phyloP scores from a whole-genome alignment of 64 coral and sea anemone genomes.

The Stylophora pistillata region DNA sequence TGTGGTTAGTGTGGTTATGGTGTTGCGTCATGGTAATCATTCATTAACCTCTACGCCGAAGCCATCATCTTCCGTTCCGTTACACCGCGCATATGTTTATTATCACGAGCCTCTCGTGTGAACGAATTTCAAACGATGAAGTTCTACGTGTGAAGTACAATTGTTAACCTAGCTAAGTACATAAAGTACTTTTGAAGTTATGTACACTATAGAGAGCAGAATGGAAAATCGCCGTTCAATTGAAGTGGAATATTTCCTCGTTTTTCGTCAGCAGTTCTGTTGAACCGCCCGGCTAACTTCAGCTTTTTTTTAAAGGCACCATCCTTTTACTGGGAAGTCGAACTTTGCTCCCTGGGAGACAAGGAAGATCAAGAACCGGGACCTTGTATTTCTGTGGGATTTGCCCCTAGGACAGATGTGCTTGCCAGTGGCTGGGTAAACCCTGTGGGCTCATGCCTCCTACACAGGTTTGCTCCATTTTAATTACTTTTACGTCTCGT shows the following conservation, averaged over 20 bases:
- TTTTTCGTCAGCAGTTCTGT: too few species aligned
- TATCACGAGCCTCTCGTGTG: background rate
- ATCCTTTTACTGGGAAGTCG: constrained; percentile 91
- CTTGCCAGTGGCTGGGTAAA: constrained; percentile 65
- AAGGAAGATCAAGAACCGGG: constrained; percentile 31
- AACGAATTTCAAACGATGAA: too few species aligned
- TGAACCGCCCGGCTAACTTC: background rate
- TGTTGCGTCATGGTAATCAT: too few species aligned
- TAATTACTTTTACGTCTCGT: background rate
- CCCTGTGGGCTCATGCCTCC: constrained; percentile 75
- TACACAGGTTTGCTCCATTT: constrained; percentile 64
- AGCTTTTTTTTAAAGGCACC: constrained; percentile 66
- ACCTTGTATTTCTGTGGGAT: constrained; percentile 67
- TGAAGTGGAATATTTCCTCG: too few species aligned
- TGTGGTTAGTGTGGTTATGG: too few species aligned
- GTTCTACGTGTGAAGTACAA: too few species aligned
- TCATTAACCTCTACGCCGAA: background rate
- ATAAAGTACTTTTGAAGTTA: too few species aligned
- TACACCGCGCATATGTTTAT: background rate
- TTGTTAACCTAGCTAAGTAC: too few species aligned
- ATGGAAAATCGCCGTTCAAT: too few species aligned
- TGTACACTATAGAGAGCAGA: too few species aligned
- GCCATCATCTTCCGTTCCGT: background rate
- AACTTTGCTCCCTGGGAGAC: constrained; percentile 65
- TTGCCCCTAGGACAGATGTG: constrained; percentile 63